These are phyloP conservation scores for Typhlomys cinereus DNA, from an alignment of 2,113 vertebrate species.

Conservation along the genomic window DNA sequence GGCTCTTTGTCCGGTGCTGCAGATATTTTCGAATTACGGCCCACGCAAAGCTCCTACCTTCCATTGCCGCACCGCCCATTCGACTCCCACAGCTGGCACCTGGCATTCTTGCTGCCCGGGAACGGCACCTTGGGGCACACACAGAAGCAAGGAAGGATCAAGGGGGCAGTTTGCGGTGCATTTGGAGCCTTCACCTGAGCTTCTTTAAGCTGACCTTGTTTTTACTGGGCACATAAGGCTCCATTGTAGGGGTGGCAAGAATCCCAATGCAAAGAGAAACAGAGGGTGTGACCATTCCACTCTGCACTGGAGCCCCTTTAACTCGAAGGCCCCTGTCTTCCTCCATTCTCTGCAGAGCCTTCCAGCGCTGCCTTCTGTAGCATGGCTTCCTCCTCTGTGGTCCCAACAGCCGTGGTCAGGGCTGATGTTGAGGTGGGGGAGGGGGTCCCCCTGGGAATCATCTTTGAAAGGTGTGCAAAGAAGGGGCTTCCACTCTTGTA, in stretches of 20 bases:
- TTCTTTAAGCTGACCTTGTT: background rate
- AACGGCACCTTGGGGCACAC: no score
- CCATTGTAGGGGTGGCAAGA: background rate
- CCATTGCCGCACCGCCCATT: background rate
- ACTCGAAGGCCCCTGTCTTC: background rate
- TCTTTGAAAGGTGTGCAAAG: fast-evolving
- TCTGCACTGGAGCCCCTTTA: background rate
- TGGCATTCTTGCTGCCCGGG: background rate
- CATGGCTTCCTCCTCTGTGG: no score
- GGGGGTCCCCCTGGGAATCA: background rate
- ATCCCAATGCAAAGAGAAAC: background rate
- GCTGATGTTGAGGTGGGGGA: background rate
- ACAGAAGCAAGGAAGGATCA: fast-evolving
- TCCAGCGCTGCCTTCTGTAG: background rate
- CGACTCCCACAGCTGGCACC: background rate
- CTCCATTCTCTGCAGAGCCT: no score
- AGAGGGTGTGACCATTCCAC: fast-evolving
- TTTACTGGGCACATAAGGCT: background rate
- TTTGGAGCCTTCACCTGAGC: background rate
- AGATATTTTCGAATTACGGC: background rate
- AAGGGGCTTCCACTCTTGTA: fast-evolving
- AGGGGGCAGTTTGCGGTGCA: background rate
- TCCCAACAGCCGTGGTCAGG: background rate
- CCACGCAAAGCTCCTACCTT: background rate
- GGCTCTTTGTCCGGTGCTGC: background rate